phyloP scores from a whole-genome alignment of 2,888 invertebrate genomes.

The Apodemia zela region DNA sequence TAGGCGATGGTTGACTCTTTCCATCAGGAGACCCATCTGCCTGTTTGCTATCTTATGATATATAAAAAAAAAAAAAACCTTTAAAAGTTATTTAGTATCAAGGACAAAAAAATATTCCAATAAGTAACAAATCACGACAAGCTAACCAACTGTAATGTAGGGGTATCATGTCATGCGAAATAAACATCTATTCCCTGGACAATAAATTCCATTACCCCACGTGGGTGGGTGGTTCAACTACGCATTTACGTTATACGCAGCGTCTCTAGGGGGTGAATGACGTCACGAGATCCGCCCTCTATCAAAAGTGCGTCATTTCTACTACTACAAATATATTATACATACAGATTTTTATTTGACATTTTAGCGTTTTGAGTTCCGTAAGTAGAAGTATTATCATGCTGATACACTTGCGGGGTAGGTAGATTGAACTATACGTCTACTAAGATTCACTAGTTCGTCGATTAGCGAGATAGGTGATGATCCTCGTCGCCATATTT shows the following conservation, averaged over 20 bases:
- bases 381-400: too few relatives aligned
- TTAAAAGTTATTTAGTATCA: conserved; percentile 2
- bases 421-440: too few relatives aligned
- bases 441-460: too few relatives aligned
- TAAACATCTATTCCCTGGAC: conserved; percentile 22
- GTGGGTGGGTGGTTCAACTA: conserved; percentile 22
- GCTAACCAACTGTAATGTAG: conserved; percentile 28
- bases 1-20: too few relatives aligned
- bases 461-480: too few relatives aligned
- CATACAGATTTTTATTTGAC: too few relatives aligned
- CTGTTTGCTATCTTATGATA: too few relatives aligned
- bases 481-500: too few relatives aligned
- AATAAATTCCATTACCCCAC: conserved; percentile 26
- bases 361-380: too few relatives aligned
- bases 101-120: conserved; percentile 12
- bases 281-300: conserved; percentile 43
- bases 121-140: conserved; percentile 16
- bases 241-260: conserved; percentile 46
- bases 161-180: conserved; percentile 23
- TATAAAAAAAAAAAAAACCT: background rate
- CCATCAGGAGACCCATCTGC: too few relatives aligned
- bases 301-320: conserved; percentile 30
- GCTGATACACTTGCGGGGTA: too few relatives aligned
- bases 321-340: background rate
- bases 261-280: conserved; percentile 33